These are phyloP conservation scores for Apaloderma vittatum DNA, from an alignment of 2,113 vertebrate species.

Conservation along the genomic window DNA sequence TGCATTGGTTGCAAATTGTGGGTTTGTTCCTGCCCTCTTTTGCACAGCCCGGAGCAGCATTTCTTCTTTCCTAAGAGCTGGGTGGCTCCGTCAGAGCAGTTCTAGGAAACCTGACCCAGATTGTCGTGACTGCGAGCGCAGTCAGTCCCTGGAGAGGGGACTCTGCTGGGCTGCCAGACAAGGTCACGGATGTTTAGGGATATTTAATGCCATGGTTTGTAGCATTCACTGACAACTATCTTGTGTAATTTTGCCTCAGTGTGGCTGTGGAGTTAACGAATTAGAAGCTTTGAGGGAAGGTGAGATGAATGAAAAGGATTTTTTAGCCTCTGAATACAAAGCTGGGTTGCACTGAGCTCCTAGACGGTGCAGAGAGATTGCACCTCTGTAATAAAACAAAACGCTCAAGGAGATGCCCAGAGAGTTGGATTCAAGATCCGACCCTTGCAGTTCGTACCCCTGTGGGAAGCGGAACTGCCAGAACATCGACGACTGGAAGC, in stretches of 20 bases:
- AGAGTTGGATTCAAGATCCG: background rate
- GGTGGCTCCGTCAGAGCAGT: background rate
- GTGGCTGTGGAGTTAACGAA: background rate
- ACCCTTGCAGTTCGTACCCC: background rate
- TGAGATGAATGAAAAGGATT: background rate
- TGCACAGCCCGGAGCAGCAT: background rate
- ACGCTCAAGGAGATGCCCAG: background rate
- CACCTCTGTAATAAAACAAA: background rate
- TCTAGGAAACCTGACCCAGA: background rate
- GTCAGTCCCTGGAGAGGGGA: background rate
- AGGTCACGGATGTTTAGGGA: rapidly evolving
- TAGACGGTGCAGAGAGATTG: background rate
- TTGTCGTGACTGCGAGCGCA: background rate
- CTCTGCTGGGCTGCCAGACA: background rate
- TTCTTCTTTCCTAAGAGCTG: rapidly evolving
- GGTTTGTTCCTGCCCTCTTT: background rate
- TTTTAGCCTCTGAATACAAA: background rate
- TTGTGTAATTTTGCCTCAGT: background rate
- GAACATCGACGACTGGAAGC: background rate
- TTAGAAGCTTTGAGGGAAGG: background rate
- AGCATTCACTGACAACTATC: background rate
- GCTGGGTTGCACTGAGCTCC: background rate
- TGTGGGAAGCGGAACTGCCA: background rate
- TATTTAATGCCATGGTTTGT: background rate
- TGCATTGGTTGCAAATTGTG: background rate